Conservation (phyloP, 2,888 invertebrate genomes). For the Eledona agricola region DNA sequence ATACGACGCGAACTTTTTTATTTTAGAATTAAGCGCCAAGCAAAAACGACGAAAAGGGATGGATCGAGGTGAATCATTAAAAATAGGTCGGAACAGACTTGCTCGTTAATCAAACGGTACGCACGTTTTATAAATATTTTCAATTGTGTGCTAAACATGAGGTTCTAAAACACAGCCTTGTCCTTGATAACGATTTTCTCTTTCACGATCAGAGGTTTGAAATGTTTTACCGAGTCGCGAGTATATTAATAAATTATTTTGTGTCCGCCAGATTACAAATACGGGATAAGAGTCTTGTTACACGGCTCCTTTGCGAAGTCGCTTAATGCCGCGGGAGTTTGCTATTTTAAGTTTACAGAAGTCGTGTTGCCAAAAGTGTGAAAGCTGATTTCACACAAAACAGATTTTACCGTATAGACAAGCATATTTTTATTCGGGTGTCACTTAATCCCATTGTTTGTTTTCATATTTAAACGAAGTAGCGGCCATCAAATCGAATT, state of each 20-base stretch:
- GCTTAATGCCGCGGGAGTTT: conserved; percentile 36
- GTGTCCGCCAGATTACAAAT: conserved; percentile 31
- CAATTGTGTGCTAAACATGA: conserved; percentile 24
- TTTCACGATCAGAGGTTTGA: conserved; percentile 31
- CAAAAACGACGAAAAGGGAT: conserved; percentile 13
- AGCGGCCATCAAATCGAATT: conserved; percentile 35
- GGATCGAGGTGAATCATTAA: conserved; percentile 13
- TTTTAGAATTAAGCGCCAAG: conserved; percentile 3
- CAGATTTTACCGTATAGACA: no score
- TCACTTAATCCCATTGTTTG: conserved; percentile 32
- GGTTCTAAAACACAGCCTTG: conserved; percentile 33
- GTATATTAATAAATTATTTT: conserved; percentile 36
- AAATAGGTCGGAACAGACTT: conserved; percentile 16
- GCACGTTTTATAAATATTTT: no score
- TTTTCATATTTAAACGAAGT: conserved; percentile 34
- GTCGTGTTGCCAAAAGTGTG: conserved; percentile 52
- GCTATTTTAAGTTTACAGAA: conserved; percentile 56
- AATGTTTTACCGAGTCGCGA: conserved; percentile 30
- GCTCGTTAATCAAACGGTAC: conserved; percentile 28
- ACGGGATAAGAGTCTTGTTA: conserved; percentile 27
- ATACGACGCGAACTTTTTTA: conserved; percentile 8
- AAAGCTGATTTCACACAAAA: conserved; percentile 46
- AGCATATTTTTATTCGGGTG: conserved; percentile 16
- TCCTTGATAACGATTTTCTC: conserved; percentile 35
- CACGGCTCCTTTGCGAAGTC: conserved; percentile 24